Conservation (phyloP, 2,113 vertebrate genomes). For the Rhinolophus sinicus region DNA sequence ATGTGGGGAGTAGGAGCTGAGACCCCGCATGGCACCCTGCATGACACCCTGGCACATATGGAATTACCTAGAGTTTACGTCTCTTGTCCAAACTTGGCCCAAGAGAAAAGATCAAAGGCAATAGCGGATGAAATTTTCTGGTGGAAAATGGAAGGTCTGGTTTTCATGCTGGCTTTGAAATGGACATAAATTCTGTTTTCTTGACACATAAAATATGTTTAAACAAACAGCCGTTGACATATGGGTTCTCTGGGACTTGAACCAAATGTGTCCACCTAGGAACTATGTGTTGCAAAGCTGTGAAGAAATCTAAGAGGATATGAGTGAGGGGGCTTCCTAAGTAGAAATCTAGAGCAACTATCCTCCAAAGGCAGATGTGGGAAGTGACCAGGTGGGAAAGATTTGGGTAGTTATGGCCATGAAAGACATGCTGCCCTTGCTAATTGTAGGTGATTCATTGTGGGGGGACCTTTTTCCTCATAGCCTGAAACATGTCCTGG, state of each 20-base stretch:
- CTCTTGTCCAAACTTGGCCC: constrained; percentile 35
- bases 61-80: constrained; percentile 25
- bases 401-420: background rate
- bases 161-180: background rate
- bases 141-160: constrained; percentile 6
- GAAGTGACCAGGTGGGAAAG: background rate
- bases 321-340: background rate
- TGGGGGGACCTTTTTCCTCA: background rate
- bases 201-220: background rate
- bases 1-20: too few species aligned
- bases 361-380: background rate
- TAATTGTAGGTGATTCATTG: background rate
- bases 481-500: background rate
- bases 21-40: too few species aligned
- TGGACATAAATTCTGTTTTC: constrained; percentile 10
- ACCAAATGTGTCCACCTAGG: background rate
- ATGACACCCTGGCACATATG: background rate
- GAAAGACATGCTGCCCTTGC: background rate
- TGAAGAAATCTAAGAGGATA: background rate
- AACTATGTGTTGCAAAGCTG: background rate
- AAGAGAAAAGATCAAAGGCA: constrained; percentile 36
- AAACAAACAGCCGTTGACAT: background rate
- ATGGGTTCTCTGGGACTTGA: background rate
- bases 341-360: background rate
- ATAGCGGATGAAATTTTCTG: background rate